These are phyloP conservation scores for Rotaria sp. DNA, from an alignment of 2,888 invertebrate genomes.

Conservation along the genomic window DNA sequence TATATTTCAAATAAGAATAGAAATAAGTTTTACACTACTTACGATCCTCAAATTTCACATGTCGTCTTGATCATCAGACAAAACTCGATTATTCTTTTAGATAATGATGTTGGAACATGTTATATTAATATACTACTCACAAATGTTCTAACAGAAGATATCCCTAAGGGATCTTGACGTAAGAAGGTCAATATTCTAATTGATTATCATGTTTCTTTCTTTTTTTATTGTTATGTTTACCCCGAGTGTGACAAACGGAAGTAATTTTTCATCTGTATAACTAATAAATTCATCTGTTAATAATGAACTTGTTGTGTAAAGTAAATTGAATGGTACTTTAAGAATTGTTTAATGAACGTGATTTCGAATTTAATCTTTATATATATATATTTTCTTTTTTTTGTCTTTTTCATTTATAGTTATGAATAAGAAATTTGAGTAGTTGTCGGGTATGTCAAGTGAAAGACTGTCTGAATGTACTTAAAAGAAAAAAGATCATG, in stretches of 20 bases:
- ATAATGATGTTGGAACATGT: not conserved
- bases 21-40: not conserved
- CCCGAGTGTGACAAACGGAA: not conserved
- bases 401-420: not conserved
- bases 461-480: not conserved
- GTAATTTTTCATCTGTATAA: not conserved
- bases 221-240: not conserved
- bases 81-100: not conserved
- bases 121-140: not conserved
- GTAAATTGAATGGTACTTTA: not conserved
- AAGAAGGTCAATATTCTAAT: conserved; percentile 2
- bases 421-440: not conserved
- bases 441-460: not conserved
- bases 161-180: not conserved
- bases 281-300: not conserved
- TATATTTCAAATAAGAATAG: not conserved
- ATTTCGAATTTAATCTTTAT: not conserved
- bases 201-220: not conserved
- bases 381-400: too few species aligned
- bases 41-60: not conserved
- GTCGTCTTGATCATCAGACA: not conserved
- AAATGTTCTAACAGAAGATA: not conserved
- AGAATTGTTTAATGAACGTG: not conserved
- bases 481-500: not conserved
- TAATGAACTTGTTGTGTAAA: not conserved